These are phyloP conservation scores for Druceiella hillmani DNA, from an alignment of 2,888 invertebrate genomes.

Conservation along the genomic window DNA sequence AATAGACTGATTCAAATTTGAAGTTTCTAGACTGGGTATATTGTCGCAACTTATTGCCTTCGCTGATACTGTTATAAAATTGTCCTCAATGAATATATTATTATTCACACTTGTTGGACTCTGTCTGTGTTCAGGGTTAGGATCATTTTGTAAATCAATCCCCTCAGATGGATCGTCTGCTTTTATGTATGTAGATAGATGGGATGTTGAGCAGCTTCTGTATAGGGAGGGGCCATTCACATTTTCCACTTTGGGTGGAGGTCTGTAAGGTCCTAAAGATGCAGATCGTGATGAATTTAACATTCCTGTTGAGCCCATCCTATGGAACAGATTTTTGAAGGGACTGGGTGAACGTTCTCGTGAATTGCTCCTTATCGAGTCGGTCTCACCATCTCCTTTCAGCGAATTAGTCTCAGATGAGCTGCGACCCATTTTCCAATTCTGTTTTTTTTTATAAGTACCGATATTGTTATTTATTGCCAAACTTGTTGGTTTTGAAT, in stretches of 20 bases:
- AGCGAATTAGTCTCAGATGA: constrained; percentile 45
- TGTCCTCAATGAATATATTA: constrained; percentile 35
- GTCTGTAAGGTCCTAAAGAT: constrained; percentile 38
- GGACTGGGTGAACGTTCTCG: constrained; percentile 58
- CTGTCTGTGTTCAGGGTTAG: constrained; percentile 33
- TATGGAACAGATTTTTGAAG: constrained; percentile 66
- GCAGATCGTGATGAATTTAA: constrained; percentile 54
- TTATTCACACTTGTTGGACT: constrained; percentile 36
- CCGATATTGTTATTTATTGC: constrained; percentile 34
- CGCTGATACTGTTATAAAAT: constrained; percentile 42
- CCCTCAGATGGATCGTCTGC: constrained; percentile 79
- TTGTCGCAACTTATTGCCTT: constrained; percentile 71
- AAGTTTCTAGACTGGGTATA: constrained; percentile 56
- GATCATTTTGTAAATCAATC: constrained; percentile 56
- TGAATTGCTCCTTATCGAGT: constrained; percentile 45
- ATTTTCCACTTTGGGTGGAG: constrained; percentile 36
- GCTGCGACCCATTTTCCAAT: constrained; percentile 55
- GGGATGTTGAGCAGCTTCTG: constrained; percentile 72
- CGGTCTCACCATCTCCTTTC: constrained; percentile 43
- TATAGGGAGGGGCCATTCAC: constrained; percentile 55
- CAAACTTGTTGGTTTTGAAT: constrained; percentile 21
- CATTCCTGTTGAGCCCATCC: constrained; percentile 75
- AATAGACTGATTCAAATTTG: constrained; percentile 38
- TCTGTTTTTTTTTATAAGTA: constrained; percentile 52
- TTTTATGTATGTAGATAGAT: constrained; percentile 68